These are phyloP conservation scores for Chrysogorgia sp. DNA, from an alignment of 92 coral and sea anemone genomes.

Conservation along the genomic window DNA sequence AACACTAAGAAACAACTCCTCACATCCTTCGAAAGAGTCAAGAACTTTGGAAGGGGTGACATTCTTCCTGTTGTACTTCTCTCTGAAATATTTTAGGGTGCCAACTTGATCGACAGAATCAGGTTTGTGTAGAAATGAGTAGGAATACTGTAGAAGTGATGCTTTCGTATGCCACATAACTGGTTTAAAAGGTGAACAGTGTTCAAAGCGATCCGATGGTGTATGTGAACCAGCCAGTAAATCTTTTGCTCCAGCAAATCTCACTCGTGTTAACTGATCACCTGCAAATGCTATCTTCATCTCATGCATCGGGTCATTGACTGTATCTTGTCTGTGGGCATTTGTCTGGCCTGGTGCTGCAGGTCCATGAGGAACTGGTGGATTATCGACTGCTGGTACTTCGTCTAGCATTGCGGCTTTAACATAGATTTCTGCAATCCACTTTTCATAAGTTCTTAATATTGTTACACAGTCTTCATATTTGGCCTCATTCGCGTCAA, in stretches of 20 bases:
- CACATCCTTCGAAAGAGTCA: slow-evolving; percentile 29
- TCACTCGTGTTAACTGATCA: slow-evolving; percentile 60
- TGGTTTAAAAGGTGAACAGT: slow-evolving; percentile 67
- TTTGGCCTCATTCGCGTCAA: slow-evolving; percentile 65
- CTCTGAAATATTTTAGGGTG: slow-evolving; percentile 25
- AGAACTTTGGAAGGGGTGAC: slow-evolving; percentile 37
- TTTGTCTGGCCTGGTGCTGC: slow-evolving; percentile 63
- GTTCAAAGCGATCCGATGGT: slow-evolving; percentile 70
- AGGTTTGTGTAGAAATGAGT: slow-evolving; percentile 67
- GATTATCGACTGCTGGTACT: slow-evolving; percentile 49
- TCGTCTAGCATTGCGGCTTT: slow-evolving; percentile 60
- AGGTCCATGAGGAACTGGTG: slow-evolving; percentile 56
- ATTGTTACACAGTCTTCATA: slow-evolving; percentile 66
- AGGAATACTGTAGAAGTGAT: slow-evolving; percentile 61
- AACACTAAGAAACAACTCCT: slow-evolving; percentile 28
- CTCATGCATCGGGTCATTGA: slow-evolving; percentile 64
- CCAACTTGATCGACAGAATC: slow-evolving; percentile 61
- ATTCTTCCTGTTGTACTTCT: slow-evolving; percentile 25
- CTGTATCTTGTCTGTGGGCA: slow-evolving; percentile 58
- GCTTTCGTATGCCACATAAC: slow-evolving; percentile 76
- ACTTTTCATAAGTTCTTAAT: slow-evolving; percentile 54
- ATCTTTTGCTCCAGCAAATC: slow-evolving; percentile 69
- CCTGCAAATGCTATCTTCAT: too few species aligned
- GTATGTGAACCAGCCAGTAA: slow-evolving; percentile 71
- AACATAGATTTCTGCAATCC: slow-evolving; percentile 64